Conservation (phyloP, 2,113 vertebrate species). For the Sigmodon hispidus region DNA sequence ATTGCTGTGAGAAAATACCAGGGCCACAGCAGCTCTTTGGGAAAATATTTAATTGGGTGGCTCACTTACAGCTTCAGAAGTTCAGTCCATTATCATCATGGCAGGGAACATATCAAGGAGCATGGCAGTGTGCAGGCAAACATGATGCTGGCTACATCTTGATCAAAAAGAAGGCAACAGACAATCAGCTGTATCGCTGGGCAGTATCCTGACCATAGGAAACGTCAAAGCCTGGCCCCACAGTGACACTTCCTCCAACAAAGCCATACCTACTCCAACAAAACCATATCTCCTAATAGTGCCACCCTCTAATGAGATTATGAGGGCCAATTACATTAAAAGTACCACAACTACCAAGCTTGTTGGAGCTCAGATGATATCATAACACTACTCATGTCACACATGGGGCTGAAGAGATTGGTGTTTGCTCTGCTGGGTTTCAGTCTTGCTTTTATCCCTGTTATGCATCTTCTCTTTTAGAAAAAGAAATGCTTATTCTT, state of each 20-base stretch:
- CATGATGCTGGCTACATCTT: neutral
- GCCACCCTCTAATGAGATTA: neutral
- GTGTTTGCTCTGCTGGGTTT: neutral
- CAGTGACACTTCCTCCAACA: no score
- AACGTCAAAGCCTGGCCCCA: no score
- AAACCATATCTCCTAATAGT: neutral
- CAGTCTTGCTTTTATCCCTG: neutral
- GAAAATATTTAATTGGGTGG: neutral
- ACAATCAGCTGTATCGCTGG: neutral
- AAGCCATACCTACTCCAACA: no score
- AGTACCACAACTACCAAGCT: neutral
- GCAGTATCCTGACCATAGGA: neutral
- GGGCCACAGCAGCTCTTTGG: neutral
- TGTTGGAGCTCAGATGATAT: no score
- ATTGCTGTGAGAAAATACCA: neutral
- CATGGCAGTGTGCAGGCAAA: neutral
- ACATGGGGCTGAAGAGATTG: neutral
- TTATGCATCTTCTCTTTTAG: neutral
- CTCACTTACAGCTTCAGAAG: neutral
- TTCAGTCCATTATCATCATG: neutral
- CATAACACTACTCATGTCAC: no score
- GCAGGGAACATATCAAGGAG: neutral
- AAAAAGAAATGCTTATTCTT: neutral
- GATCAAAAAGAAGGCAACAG: neutral
- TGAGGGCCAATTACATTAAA: neutral